Evolutionary conservation across 2,113 vertebrate species (phyloP), one percentile per base, ranked within the genome.

Genomic region (Cnemophilus loriae): DNA sequence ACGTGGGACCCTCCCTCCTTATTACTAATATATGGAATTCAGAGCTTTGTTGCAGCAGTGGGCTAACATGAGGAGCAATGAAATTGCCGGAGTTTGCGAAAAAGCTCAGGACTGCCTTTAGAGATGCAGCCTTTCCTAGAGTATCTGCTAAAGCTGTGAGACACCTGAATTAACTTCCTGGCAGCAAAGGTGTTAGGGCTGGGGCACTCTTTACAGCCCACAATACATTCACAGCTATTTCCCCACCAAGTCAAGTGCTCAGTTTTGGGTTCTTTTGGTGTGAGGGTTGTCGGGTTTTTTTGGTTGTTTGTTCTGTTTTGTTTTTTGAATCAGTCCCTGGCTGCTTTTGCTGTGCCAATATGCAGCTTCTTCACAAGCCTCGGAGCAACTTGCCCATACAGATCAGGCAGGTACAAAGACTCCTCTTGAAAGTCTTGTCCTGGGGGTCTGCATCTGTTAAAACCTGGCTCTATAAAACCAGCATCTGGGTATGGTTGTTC

Each of bases 391-490:
- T 95, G 88, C 69, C 60, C 47, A 4, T 56, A 39, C 52, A 81
- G 73, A 70, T 93, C 52, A 87, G 78, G 55, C 44, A 82, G 39
- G 49, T 84, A 77, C 56, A 87, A 93, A 93, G 75, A 18, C 71
- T 77, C 1, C 27, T 67, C 56, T 81, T 92, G 46, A 70, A 90
- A 93, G 69, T 50, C 44, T 95, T 94, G 80, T 96, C 92, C 88
- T 75, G 85, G 67, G 84, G 95, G 69, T 90, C 93, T 93, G 53
- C 86, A 95, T 88, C 93, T 94, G 83, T 91, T 91, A 67, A 94
- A 96, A 86, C 52, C 87, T 94, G 85, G 67, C 78, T 86, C 87
- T 85, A 3, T 57, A 82, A 83, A 69, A 35, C 46, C 15, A 84
- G 68, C 50, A 67, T 93, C 75, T 90, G 80, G 60, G 24, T 74